These are phyloP conservation scores for Muscidifurax raptorellus DNA, from an alignment of 1,140 invertebrate species.

Conservation along the genomic window DNA sequence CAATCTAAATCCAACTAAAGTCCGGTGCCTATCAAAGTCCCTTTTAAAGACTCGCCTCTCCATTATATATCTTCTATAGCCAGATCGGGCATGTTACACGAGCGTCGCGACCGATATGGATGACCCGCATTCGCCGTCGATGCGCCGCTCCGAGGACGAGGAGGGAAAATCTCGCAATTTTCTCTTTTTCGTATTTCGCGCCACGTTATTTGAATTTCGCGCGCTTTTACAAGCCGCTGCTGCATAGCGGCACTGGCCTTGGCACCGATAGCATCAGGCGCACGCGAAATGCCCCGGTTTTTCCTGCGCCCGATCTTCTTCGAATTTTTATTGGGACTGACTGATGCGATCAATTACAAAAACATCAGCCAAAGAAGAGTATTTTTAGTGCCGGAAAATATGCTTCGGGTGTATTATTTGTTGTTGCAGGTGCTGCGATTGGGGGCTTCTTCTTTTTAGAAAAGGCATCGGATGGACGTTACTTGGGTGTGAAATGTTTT, in stretches of 20 bases:
- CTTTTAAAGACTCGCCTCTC: background rate
- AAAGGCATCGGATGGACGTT: background rate
- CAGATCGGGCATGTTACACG: background rate
- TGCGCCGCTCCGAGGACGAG: background rate
- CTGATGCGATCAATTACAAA: background rate
- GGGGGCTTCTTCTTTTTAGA: background rate
- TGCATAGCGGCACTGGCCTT: background rate
- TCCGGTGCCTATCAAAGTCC: background rate
- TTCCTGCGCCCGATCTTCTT: background rate
- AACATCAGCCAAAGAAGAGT: background rate
- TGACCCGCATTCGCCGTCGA: slow-evolving; percentile 54
- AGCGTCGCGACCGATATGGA: slow-evolving; percentile 55
- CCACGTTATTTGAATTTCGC: slow-evolving; percentile 9
- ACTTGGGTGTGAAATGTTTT: background rate
- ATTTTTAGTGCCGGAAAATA: background rate
- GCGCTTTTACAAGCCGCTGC: slow-evolving; percentile 4
- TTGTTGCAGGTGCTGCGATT: background rate
- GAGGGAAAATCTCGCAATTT: slow-evolving; percentile 2
- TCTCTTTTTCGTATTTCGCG: background rate
- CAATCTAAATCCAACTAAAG: no score
- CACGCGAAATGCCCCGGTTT: background rate
- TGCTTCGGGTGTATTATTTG: background rate
- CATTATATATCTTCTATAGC: background rate
- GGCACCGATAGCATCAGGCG: background rate
- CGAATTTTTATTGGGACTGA: background rate